These are phyloP conservation scores for Eufriesea mexicana DNA, from an alignment of 1,140 invertebrate species.

Conservation along the genomic window DNA sequence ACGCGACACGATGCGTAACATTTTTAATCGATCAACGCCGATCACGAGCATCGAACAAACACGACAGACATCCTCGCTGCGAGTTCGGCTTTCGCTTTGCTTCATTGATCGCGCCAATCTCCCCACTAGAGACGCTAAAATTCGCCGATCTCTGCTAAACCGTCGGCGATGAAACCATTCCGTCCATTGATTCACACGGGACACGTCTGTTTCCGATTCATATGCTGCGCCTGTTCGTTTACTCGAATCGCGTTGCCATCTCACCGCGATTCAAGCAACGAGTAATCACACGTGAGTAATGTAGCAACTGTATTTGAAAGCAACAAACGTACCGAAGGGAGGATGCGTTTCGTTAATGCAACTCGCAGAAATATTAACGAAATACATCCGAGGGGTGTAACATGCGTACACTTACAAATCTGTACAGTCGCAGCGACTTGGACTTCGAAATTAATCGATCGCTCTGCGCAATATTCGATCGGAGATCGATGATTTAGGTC, in stretches of 20 bases:
- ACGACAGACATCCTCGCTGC: constrained; percentile 1
- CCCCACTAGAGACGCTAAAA: not conserved
- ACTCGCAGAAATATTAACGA: not conserved
- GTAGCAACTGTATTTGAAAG: not conserved
- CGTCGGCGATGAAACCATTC: no score
- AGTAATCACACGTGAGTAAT: not conserved
- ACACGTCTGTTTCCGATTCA: not conserved
- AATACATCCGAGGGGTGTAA: not conserved
- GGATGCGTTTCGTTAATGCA: not conserved
- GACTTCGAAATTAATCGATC: not conserved
- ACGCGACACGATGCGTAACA: not conserved
- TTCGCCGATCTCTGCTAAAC: no score
- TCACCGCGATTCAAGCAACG: no score
- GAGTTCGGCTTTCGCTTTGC: constrained; percentile 26
- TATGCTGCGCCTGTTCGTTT: not conserved
- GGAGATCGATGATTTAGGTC: no score
- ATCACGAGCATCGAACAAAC: constrained; percentile 1
- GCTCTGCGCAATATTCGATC: no score
- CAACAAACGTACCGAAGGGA: no score
- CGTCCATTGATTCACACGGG: not conserved
- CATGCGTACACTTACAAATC: no score
- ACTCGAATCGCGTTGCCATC: not conserved
- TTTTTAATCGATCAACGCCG: not conserved
- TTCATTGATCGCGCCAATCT: not conserved
- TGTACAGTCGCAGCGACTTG: not conserved